phyloP scores from a whole-genome alignment of 2,888 invertebrate genomes.

The Euphydryas editha region DNA sequence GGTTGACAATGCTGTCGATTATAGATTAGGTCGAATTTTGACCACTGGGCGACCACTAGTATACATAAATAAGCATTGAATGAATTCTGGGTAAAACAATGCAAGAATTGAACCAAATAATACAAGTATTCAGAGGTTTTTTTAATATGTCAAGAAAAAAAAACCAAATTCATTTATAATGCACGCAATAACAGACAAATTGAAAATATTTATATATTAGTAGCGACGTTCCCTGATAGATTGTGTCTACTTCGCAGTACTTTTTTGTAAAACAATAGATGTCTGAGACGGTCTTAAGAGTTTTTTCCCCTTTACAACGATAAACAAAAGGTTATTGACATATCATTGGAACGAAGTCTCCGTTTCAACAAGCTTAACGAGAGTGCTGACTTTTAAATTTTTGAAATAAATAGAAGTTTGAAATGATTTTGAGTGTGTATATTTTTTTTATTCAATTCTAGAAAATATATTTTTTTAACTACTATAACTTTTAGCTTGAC shows the following conservation, averaged over 20 bases:
- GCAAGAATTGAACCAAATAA: no score
- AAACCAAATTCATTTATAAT: not conserved
- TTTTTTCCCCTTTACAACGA: conserved; percentile 16
- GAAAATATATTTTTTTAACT: not conserved
- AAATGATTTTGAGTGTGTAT: no score
- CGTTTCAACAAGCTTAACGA: not conserved
- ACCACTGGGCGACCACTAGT: no score
- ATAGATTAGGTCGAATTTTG: no score
- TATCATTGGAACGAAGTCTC: conserved; percentile 4
- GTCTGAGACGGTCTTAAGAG: conserved; percentile 25
- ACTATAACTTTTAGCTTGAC: no score
- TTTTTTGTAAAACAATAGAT: conserved; percentile 20
- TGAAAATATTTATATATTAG: conserved; percentile 17
- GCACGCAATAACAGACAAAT: not conserved
- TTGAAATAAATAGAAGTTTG: not conserved
- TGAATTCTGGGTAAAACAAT: no score
- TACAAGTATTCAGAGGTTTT: no score
- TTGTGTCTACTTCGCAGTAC: conserved; percentile 20
- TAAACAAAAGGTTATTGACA: conserved; percentile 22
- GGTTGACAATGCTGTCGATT: no score
- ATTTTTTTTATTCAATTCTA: not conserved
- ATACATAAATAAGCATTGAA: no score
- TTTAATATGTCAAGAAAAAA: not conserved
- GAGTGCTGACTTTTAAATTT: not conserved
- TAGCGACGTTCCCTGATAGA: conserved; percentile 26